phyloP scores from a whole-genome alignment of 2,113 vertebrate species.

The Passer domesticus region DNA sequence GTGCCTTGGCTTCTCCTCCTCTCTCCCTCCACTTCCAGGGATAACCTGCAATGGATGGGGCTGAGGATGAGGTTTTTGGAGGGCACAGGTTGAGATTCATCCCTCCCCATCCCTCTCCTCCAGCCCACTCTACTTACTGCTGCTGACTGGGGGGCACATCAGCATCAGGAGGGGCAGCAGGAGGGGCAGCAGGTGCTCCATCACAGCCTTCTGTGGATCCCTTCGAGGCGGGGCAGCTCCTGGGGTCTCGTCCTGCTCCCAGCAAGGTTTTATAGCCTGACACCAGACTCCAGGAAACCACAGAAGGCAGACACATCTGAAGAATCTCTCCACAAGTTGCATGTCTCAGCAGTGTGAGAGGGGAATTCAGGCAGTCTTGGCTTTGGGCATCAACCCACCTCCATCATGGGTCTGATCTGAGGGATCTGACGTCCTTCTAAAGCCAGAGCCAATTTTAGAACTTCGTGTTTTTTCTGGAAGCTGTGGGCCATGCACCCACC shows the following conservation, averaged over 20 bases:
- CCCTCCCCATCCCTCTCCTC: not conserved
- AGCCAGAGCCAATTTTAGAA: not conserved
- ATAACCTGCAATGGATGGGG: not conserved
- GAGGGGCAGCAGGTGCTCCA: not conserved
- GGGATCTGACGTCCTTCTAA: not conserved
- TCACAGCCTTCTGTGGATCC: not conserved
- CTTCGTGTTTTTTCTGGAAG: not conserved
- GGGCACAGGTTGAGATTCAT: not conserved
- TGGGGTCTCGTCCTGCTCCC: not conserved
- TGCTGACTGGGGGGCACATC: not conserved
- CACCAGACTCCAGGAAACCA: conserved; percentile 59
- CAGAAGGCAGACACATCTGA: conserved; percentile 9
- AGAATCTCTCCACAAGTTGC: not conserved
- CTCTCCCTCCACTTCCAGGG: not conserved
- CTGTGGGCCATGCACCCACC: not conserved
- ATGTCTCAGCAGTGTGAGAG: not conserved
- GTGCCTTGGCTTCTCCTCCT: not conserved
- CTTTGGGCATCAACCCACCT: not conserved
- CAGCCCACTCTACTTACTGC: not conserved
- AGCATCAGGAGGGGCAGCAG: conserved; percentile 6
- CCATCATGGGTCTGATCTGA: not conserved
- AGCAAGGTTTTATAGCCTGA: conserved; percentile 49
- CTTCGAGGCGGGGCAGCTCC: not conserved
- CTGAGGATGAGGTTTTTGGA: not conserved
- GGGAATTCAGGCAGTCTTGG: not conserved